Evolutionary conservation across 2,888 invertebrate genomes (phyloP).

Genomic region (Vanessa cardui): DNA sequence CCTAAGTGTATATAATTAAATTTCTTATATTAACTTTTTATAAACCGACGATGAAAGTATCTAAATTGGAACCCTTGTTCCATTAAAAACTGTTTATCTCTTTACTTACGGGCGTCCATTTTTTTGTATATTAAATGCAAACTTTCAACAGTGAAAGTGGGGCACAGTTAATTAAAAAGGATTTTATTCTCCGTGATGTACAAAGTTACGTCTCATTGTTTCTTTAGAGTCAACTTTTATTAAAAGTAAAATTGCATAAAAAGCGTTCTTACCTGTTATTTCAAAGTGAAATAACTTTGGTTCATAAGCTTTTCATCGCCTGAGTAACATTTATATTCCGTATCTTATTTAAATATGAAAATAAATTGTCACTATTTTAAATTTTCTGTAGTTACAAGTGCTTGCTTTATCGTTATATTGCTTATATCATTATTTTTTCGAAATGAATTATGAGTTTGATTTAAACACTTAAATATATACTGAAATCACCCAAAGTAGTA

Average conservation of each 20-base stretch:
- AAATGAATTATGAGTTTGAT: no score
- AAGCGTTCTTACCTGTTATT: not conserved
- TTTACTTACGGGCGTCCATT: conserved; percentile 14
- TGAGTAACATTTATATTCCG: not conserved
- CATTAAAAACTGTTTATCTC: conserved; percentile 24
- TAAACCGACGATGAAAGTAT: not conserved
- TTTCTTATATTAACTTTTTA: not conserved
- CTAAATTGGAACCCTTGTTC: conserved; percentile 5
- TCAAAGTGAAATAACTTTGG: not conserved
- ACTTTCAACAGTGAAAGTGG: conserved; percentile 27
- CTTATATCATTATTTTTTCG: no score
- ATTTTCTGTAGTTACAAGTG: not conserved
- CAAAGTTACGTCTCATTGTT: conserved; percentile 27
- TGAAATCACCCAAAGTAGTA: no score
- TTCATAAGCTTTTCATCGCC: not conserved
- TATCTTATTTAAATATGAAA: not conserved
- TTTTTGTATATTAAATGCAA: conserved; percentile 19
- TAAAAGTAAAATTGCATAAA: conserved; percentile 16
- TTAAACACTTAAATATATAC: no score
- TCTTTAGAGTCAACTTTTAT: conserved; percentile 19
- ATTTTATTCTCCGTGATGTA: conserved; percentile 31
- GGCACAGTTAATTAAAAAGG: conserved; percentile 36
- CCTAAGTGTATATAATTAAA: no score
- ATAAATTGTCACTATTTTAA: not conserved
- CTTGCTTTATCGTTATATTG: no score